Evolutionary conservation across 2,113 vertebrate genomes (phyloP).

Genomic region (Dryoscopus gambensis): DNA sequence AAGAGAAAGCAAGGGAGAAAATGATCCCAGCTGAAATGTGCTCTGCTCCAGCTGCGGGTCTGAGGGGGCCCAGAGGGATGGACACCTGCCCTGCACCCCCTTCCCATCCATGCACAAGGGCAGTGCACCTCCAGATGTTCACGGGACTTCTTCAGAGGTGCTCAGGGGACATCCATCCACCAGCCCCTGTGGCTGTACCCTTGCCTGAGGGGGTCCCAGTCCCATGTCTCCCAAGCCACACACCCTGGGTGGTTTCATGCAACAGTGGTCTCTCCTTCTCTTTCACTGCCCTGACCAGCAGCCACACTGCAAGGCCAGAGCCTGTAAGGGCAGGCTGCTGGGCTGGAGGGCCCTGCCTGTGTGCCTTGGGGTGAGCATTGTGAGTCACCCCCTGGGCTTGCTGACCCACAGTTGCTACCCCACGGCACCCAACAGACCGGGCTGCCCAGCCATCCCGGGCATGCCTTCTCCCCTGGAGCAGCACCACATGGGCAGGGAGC

Average conservation of each 20-base stretch:
- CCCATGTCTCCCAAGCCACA: rapidly evolving
- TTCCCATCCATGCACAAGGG: background rate
- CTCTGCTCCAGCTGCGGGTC: background rate
- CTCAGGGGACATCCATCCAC: background rate
- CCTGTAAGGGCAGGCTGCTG: background rate
- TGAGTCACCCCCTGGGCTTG: background rate
- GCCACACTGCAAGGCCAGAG: background rate
- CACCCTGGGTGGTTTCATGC: background rate
- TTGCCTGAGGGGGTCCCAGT: background rate
- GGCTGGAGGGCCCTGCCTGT: background rate
- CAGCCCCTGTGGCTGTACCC: background rate
- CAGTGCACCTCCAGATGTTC: background rate
- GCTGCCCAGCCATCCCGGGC: rapidly evolving
- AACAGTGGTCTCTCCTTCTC: background rate
- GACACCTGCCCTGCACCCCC: background rate
- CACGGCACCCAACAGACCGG: rapidly evolving
- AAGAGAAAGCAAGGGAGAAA: background rate
- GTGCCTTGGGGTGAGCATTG: background rate
- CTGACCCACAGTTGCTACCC: background rate
- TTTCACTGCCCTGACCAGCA: background rate
- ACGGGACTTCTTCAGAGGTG: background rate
- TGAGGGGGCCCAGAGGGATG: background rate
- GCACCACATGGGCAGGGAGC: background rate
- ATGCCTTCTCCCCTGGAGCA: background rate
- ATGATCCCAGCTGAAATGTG: background rate